Evolutionary conservation across 1,140 invertebrate species (phyloP).

Genomic region (Cardiocondyla obscurior): DNA sequence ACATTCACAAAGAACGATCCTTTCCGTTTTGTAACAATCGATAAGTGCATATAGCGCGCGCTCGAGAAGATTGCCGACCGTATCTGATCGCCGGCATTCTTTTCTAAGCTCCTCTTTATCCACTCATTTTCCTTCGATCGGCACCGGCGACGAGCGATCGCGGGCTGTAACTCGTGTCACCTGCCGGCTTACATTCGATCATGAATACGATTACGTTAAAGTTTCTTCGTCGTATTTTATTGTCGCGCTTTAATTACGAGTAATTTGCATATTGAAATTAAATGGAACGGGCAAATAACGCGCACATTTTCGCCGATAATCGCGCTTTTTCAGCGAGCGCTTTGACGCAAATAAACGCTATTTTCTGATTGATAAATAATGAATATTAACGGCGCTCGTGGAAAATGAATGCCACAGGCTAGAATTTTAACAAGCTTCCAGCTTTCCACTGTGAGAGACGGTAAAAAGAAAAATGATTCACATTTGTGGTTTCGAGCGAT

Average conservation of each 20-base stretch:
- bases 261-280: conserved; percentile 17
- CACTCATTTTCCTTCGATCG: background rate
- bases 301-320: conserved; percentile 19
- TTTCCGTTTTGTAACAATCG: conserved; percentile 55
- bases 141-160: background rate
- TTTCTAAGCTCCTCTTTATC: background rate
- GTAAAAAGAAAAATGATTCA: background rate
- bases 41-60: conserved; percentile 4
- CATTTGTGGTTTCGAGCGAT: background rate
- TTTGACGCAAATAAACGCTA: background rate
- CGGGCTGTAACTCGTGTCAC: background rate
- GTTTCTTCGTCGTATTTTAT: background rate
- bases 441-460: background rate
- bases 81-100: background rate
- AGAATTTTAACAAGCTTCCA: background rate
- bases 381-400: background rate
- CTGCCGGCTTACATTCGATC: too few relatives aligned
- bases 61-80: conserved; percentile 35
- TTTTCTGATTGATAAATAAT: conserved; percentile 2
- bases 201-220: conserved; percentile 3
- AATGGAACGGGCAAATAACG: conserved; percentile 38
- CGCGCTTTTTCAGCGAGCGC: background rate
- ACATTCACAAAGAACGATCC: background rate
- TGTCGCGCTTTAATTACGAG: background rate
- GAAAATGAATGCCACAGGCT: background rate